Conservation (phyloP, 2,888 invertebrate species). For the Limnephilus lunatus region DNA sequence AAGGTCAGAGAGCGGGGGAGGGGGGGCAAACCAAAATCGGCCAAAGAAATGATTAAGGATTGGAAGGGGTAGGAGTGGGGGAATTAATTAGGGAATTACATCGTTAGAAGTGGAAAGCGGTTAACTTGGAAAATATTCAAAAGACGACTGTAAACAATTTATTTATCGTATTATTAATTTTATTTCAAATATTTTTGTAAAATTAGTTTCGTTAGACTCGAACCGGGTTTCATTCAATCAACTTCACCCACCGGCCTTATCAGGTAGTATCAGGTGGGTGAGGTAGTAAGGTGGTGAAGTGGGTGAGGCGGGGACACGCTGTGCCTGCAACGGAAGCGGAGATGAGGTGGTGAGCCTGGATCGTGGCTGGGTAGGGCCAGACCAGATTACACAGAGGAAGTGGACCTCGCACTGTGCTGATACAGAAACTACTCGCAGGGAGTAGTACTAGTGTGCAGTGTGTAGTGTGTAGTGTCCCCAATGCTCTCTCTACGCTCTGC, state of each 20-base stretch:
- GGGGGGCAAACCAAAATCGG: too few species aligned
- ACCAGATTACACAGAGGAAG: slow-evolving; percentile 33
- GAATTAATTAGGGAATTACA: too few species aligned
- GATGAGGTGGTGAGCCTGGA: slow-evolving; percentile 12
- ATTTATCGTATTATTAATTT: too few species aligned
- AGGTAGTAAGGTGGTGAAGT: background rate
- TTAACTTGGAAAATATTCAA: too few species aligned
- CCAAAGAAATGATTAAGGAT: too few species aligned
- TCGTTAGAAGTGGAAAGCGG: too few species aligned
- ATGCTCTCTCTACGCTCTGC: background rate
- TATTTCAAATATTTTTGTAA: background rate
- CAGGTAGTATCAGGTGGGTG: too few species aligned
- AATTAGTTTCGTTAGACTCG: background rate
- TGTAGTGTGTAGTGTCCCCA: background rate
- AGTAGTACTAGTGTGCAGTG: background rate
- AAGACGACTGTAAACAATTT: too few species aligned
- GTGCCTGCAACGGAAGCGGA: slow-evolving; percentile 20
- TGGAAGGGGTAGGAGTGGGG: too few species aligned
- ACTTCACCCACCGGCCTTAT: background rate
- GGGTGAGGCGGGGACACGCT: background rate
- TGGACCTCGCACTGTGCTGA: background rate
- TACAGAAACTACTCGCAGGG: background rate
- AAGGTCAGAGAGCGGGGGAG: too few species aligned
- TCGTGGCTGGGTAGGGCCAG: slow-evolving; percentile 9
- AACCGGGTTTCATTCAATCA: background rate